Conservation (phyloP, 2,113 vertebrate species). For the Halichoerus grypus region DNA sequence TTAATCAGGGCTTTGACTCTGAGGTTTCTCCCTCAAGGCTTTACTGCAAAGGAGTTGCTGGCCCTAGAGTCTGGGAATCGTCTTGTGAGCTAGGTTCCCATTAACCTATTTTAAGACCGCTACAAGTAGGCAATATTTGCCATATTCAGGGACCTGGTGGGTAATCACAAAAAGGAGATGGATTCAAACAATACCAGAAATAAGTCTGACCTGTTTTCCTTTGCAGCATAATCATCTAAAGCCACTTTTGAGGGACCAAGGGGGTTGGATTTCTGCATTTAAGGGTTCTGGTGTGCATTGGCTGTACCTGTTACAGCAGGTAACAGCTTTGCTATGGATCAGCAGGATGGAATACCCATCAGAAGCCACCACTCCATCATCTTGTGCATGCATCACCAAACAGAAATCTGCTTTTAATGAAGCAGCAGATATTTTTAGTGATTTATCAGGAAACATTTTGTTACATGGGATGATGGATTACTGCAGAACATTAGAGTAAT, state of each 20-base stretch:
- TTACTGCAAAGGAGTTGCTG: not conserved
- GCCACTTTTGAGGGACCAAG: not conserved
- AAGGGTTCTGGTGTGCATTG: not conserved
- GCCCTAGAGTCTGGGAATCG: not conserved
- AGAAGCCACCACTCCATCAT: not conserved
- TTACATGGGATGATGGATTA: constrained; percentile 3
- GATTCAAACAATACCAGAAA: not conserved
- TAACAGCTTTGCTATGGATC: not conserved
- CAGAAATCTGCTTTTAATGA: not conserved
- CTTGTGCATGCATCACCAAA: not conserved
- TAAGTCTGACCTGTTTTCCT: not conserved
- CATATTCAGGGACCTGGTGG: not conserved
- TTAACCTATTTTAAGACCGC: not conserved
- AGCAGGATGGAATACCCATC: not conserved
- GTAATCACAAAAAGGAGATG: not conserved
- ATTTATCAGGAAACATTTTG: constrained; percentile 43
- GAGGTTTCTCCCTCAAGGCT: not conserved
- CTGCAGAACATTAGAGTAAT: constrained; percentile 5
- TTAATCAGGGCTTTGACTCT: not conserved
- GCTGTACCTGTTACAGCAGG: not conserved
- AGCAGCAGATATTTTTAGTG: not conserved
- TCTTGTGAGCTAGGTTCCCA: not conserved
- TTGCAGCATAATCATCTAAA: not conserved
- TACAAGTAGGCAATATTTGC: not conserved
- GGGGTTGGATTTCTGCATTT: not conserved